Conservation (phyloP, 2,113 vertebrate species). For the Chlorodrepanis virens region DNA sequence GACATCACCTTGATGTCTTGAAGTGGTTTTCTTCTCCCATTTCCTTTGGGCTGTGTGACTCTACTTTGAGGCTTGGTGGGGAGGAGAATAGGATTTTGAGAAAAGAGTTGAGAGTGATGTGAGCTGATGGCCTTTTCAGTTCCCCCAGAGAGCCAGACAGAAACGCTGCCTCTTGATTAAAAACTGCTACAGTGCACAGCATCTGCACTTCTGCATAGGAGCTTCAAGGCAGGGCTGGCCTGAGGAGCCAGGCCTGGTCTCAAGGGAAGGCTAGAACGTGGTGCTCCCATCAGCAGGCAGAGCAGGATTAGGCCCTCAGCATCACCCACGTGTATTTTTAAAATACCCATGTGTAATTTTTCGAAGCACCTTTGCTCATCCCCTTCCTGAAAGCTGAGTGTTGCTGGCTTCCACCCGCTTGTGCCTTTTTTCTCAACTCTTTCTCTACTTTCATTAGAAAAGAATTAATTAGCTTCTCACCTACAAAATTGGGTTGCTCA, state of each 20-base stretch:
- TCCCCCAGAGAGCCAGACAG: not conserved
- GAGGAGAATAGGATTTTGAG: not conserved
- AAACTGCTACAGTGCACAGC: not conserved
- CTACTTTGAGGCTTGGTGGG: not conserved
- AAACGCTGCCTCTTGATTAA: not conserved
- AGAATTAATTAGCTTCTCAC: not conserved
- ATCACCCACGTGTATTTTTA: accelerated
- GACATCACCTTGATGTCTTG: constrained; percentile 50
- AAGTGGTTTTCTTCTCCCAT: not conserved
- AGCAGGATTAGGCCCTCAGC: not conserved
- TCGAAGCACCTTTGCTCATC: not conserved
- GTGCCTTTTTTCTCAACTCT: not conserved
- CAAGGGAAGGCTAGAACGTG: not conserved
- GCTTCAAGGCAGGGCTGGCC: not conserved
- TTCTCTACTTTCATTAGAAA: not conserved
- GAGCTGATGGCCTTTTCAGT: not conserved
- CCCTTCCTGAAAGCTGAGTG: not conserved
- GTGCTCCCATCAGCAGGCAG: not conserved
- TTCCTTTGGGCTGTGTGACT: not conserved
- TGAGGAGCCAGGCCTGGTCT: not conserved
- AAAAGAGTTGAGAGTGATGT: not conserved
- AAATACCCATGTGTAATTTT: accelerated
- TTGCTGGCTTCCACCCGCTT: not conserved
- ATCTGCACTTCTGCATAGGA: not conserved
- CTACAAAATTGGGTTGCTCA: not conserved